Evolutionary conservation across 2,113 vertebrate genomes (phyloP), one percentile per base, ranked within the genome.

Genomic region (Carollia perspicillata): DNA sequence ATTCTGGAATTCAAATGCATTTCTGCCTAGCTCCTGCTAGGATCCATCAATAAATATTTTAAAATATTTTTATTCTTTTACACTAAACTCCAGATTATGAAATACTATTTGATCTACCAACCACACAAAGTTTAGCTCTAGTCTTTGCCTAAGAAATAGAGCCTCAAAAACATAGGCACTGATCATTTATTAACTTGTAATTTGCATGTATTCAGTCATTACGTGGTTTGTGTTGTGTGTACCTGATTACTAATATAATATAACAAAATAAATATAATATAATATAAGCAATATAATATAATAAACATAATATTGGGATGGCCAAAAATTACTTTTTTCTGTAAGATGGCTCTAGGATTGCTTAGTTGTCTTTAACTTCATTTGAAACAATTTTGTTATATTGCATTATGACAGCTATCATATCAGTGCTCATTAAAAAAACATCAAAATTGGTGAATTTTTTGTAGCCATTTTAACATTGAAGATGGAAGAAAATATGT

Each of bases 1-100:
- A 78, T 92, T 95, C 51, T 13, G 11, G 22, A 92, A 89, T 23
- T 60, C 42, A 90, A 93, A 78, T 74, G 33, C n/a, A 66, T 94
- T 91, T 85, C 5, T 85, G 49, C 35, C 17, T 47, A 44, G 13
- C 4, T 89, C 16, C 17, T 80, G 20, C 30, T 90, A 71, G 4
- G n/a, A 66, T 8, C 1, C 20, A 90, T 35, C 23, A 23, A 90
- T 26, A 84, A 66, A 87, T 81, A 81, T 23, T 87, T 81, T 8
- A 77, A 92, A 71, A 72, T 26, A 84, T 26, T 40, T 84, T 89
- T 6, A 55, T 22, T 1, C 3, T 23, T 87, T 89, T 58, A 1
- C 3, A 80, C 5, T 65, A 80, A 71, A 95, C 72, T 86, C 0
- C 1, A 87, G 10, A 72, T 80, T 9, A 49, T 60, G 30, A 81